Conservation (phyloP, 2,888 invertebrate genomes). For the Drosophila kuntzei region DNA sequence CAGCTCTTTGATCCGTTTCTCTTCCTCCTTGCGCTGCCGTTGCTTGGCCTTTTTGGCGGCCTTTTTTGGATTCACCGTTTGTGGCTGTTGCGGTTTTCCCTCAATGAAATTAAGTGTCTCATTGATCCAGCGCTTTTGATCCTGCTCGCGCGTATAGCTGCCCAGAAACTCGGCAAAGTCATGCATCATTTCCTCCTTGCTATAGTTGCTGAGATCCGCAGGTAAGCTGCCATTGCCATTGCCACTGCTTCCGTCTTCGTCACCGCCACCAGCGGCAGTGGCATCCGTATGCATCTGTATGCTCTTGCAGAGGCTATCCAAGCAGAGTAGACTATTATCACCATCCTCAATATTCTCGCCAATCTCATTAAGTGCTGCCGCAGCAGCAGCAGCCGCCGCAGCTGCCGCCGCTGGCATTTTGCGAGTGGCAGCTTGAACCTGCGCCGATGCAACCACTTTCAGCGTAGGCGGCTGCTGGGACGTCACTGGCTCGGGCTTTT, state of each 20-base stretch:
- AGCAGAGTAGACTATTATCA: conserved; percentile 80
- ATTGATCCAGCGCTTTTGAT: conserved; percentile 84
- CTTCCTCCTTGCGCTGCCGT: conserved; percentile 84
- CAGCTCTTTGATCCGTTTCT: conserved; percentile 83
- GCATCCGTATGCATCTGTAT: conserved; percentile 73
- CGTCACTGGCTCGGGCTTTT: conserved; percentile 30
- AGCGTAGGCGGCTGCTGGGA: conserved; percentile 57
- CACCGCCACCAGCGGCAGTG: conserved; percentile 30
- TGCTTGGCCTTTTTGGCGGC: conserved; percentile 85
- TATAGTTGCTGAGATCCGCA: conserved; percentile 55
- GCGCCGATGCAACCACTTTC: conserved; percentile 67
- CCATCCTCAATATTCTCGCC: conserved; percentile 62
- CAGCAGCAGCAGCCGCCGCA: conserved; percentile 55
- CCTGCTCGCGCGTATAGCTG: conserved; percentile 80
- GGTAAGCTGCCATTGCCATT: conserved; percentile 47
- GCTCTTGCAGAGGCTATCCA: conserved; percentile 82
- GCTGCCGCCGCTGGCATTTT: conserved; percentile 54
- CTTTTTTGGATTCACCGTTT: conserved; percentile 84
- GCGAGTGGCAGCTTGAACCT: conserved; percentile 56
- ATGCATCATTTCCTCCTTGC: conserved; percentile 79
- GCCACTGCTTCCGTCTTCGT: conserved; percentile 31
- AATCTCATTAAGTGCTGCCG: conserved; percentile 61
- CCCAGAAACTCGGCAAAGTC: conserved; percentile 83
- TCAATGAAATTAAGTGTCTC: conserved; percentile 84
- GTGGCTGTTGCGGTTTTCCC: conserved; percentile 80